Evolutionary conservation across 2,888 invertebrate genomes (phyloP).

Genomic region (Bugulina stolonifera): DNA sequence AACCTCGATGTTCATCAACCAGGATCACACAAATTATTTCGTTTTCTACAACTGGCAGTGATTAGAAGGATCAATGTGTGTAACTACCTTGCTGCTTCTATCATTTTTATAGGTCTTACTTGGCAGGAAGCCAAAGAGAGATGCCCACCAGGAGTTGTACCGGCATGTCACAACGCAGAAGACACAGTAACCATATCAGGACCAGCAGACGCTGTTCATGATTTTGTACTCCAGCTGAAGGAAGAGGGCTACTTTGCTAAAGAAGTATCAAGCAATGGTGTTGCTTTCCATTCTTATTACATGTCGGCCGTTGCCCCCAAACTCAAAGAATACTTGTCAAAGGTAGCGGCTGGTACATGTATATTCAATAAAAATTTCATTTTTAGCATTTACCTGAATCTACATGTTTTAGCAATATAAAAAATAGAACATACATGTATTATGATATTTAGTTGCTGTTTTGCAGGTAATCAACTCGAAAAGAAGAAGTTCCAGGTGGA

Average conservation of each 20-base stretch:
- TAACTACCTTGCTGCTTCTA: too few relatives aligned
- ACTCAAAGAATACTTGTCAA: slow-evolving; percentile 42
- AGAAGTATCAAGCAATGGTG: slow-evolving; percentile 49
- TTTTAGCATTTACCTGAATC: too few relatives aligned
- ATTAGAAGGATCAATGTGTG: too few relatives aligned
- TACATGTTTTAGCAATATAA: too few relatives aligned
- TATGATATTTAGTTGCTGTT: too few relatives aligned
- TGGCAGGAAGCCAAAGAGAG: slow-evolving; percentile 48
- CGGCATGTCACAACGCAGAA: slow-evolving; percentile 82
- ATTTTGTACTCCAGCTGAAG: slow-evolving; percentile 48
- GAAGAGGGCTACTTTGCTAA: slow-evolving; percentile 48
- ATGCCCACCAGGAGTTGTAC: slow-evolving; percentile 50
- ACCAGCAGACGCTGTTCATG: slow-evolving; percentile 58
- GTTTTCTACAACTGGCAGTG: too few relatives aligned
- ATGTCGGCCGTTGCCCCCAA: slow-evolving; percentile 48
- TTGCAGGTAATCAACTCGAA: slow-evolving; percentile 70
- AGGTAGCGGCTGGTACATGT: slow-evolving; percentile 34
- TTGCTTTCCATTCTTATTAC: slow-evolving; percentile 52
- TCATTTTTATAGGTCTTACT: slow-evolving; percentile 41
- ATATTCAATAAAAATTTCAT: too few relatives aligned
- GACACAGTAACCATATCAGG: slow-evolving; percentile 94
- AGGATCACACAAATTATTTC: too few relatives aligned
- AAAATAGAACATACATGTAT: too few relatives aligned
- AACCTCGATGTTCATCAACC: too few relatives aligned
- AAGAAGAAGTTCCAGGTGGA: slow-evolving; percentile 75